Percentiles rank a stretch among this genome's conserved stretches.
Evolutionary conservation across 1,140 invertebrate genomes (phyloP).

Genomic region (Pachyrhynchus sulphureomaculatus): DNA sequence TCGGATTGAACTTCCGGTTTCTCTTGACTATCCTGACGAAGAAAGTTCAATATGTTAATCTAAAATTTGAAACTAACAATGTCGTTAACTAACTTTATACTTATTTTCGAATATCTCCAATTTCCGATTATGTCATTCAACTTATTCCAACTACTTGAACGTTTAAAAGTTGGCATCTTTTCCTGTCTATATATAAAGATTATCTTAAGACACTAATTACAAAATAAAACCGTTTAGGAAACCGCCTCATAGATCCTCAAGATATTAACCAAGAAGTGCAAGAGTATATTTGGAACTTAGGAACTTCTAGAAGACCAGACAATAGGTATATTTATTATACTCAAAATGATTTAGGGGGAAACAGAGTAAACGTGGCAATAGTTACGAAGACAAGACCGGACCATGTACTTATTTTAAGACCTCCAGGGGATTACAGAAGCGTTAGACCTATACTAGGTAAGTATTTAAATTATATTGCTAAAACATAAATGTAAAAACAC

Average conservation of each 20-base stretch:
- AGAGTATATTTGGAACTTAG: background rate
- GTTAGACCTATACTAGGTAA: conserved; percentile 1
- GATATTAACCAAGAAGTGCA: background rate
- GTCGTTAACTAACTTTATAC: too few relatives aligned
- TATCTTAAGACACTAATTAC: background rate
- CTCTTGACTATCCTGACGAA: too few relatives aligned
- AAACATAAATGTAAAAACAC: background rate
- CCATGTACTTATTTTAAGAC: background rate
- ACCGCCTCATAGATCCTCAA: background rate
- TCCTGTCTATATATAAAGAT: too few relatives aligned
- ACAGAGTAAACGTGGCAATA: background rate
- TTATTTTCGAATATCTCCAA: too few relatives aligned
- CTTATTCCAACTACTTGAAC: too few relatives aligned
- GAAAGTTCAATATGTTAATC: too few relatives aligned
- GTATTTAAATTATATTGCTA: too few relatives aligned
- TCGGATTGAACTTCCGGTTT: too few relatives aligned
- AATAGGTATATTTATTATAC: background rate
- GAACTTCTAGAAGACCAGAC: background rate
- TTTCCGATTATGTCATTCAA: too few relatives aligned
- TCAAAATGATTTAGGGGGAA: background rate
- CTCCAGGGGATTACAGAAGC: background rate
- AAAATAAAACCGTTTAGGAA: background rate
- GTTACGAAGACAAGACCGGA: background rate
- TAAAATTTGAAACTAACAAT: too few relatives aligned
- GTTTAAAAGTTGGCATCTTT: too few relatives aligned